Percentiles rank a stretch among this genome's conserved stretches.
Evolutionary conservation across 64 coral and sea anemone genomes (phyloP).

Genomic region (Trachythela sp.): DNA sequence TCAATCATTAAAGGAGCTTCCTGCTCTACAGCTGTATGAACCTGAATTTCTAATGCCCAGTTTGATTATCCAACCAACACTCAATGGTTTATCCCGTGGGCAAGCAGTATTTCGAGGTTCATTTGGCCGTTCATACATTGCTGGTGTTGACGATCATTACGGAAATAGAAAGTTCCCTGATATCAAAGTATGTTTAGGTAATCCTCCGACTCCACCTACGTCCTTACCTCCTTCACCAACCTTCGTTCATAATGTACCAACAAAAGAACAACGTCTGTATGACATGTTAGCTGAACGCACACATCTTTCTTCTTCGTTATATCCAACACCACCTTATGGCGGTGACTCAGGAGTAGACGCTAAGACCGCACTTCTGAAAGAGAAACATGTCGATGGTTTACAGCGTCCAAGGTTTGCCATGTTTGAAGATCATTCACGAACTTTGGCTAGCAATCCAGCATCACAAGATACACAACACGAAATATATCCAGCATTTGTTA

Average conservation of each 20-base stretch:
- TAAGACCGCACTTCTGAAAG: background rate
- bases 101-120: slow-evolving; percentile 78
- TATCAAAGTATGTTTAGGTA: slow-evolving; percentile 50
- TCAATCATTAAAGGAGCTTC: slow-evolving; percentile 19
- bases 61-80: slow-evolving; percentile 12
- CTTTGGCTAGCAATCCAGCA: background rate
- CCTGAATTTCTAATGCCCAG: background rate
- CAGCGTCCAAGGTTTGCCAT: background rate
- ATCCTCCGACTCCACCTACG: slow-evolving; percentile 73
- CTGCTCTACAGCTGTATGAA: slow-evolving; percentile 4
- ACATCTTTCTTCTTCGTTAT: background rate
- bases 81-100: slow-evolving; percentile 57
- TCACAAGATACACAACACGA: background rate
- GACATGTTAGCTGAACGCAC: slow-evolving; percentile 4
- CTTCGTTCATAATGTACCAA: background rate
- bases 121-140: slow-evolving; percentile 72
- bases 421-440: background rate
- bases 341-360: background rate
- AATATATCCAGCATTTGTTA: slow-evolving; percentile 3
- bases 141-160: slow-evolving; percentile 72
- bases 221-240: slow-evolving; percentile 73
- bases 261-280: background rate
- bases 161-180: slow-evolving; percentile 61
- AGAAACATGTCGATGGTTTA: background rate
- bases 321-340: background rate